Evolutionary conservation across 2,888 invertebrate genomes (phyloP).

Genomic region (Agrotis ipsilon): DNA sequence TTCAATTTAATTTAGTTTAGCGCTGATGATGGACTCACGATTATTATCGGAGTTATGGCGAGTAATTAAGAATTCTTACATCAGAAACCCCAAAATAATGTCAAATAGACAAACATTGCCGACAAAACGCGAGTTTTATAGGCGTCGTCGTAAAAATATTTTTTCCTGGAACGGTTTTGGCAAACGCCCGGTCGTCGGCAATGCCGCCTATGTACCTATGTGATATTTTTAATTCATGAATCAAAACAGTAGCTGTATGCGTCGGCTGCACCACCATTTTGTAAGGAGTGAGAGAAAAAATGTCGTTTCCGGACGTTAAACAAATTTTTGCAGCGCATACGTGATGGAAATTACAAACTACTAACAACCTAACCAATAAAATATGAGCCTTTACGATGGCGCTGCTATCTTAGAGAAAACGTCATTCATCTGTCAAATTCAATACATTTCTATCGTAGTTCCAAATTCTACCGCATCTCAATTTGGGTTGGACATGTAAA

Average conservation of each 20-base stretch:
- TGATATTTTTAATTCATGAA: conserved; percentile 87
- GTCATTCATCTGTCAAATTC: not conserved
- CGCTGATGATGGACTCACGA: no score
- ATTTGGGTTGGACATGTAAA: not conserved
- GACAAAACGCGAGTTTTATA: conserved; percentile 65
- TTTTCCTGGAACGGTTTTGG: conserved; percentile 73
- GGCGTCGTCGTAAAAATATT: conserved; percentile 65
- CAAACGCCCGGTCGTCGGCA: conserved; percentile 62
- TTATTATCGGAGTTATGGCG: not conserved
- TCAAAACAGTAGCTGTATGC: conserved; percentile 74
- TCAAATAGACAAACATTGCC: conserved; percentile 38
- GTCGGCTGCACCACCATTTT: conserved; percentile 66
- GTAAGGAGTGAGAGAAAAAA: conserved; percentile 67
- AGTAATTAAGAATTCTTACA: not conserved
- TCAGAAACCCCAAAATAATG: conserved; percentile 14
- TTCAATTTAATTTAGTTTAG: not conserved
- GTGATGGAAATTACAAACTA: conserved; percentile 71
- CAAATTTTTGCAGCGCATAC: conserved; percentile 77
- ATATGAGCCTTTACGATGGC: not conserved
- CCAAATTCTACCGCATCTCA: conserved; percentile 1
- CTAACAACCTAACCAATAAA: conserved; percentile 2
- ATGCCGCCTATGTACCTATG: conserved; percentile 65
- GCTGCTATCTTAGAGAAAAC: not conserved
- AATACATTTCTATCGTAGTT: not conserved
- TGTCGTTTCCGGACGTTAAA: conserved; percentile 80